phyloP scores from a whole-genome alignment of 2,888 invertebrate genomes.

The Coleophora flavipennella region DNA sequence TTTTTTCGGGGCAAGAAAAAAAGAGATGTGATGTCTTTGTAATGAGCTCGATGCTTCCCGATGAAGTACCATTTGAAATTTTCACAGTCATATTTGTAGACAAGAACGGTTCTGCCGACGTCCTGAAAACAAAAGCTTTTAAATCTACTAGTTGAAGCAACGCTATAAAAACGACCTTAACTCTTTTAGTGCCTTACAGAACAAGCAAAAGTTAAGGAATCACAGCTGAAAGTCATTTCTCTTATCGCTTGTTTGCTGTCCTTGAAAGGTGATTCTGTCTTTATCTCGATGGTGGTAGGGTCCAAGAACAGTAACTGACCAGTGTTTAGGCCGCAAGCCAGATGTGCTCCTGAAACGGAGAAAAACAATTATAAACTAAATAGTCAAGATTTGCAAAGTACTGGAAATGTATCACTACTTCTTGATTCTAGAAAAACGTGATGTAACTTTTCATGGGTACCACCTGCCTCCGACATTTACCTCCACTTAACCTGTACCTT shows the following conservation, averaged over 20 bases:
- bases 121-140: conserved; percentile 55
- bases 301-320: conserved; percentile 75
- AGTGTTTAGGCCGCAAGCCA: conserved; percentile 73
- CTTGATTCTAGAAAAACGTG: too few species aligned
- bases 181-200: conserved; percentile 51
- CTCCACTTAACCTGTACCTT: too few species aligned
- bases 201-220: conserved; percentile 69
- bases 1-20: conserved; percentile 63
- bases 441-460: too few species aligned
- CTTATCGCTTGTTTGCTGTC: conserved; percentile 56
- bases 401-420: too few species aligned
- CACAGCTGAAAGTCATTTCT: conserved; percentile 65
- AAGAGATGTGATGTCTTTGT: conserved; percentile 68
- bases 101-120: conserved; percentile 57
- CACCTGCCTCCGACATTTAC: too few species aligned
- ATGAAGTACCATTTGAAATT: conserved; percentile 60
- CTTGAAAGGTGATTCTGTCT: conserved; percentile 52
- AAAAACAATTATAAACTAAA: too few species aligned
- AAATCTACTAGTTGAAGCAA: not conserved
- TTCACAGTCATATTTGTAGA: conserved; percentile 52
- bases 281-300: conserved; percentile 65
- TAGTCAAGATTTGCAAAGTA: too few species aligned
- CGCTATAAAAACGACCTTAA: not conserved
- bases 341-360: conserved; percentile 65
- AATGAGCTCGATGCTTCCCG: conserved; percentile 76